A percentile compares a stretch with the other conserved stretches of the same genome.
Conservation (phyloP, 2,797 vertebrate species). For the Phrynocephalus vlangalii region DNA sequence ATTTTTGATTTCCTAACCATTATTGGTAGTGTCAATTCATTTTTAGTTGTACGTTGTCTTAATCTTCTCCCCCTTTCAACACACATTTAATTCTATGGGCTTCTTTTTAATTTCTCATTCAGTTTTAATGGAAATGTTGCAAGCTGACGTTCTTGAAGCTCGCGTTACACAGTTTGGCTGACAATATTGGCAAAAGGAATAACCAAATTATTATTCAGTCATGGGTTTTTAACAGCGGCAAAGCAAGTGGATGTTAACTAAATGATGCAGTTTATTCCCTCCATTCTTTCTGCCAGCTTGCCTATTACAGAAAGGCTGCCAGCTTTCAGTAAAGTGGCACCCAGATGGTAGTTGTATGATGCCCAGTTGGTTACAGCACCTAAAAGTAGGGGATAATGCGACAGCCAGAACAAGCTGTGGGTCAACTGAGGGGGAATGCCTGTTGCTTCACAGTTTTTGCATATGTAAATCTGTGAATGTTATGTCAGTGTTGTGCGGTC, state of each 20-base stretch:
- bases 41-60: slow-evolving; percentile 61
- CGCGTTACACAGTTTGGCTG: slow-evolving; percentile 83
- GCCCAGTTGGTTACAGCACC: slow-evolving; percentile 91
- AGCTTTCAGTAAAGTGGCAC: slow-evolving; percentile 97
- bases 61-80: slow-evolving; percentile 52
- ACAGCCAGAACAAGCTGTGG: slow-evolving; percentile 89
- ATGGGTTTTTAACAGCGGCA: slow-evolving; percentile 93
- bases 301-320: slow-evolving; percentile 91
- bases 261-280: slow-evolving; percentile 98
- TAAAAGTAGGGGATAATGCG: slow-evolving; percentile 87
- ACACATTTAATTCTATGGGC: slow-evolving; percentile 58
- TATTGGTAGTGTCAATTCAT: slow-evolving; percentile 51
- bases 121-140: slow-evolving; percentile 78
- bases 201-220: slow-evolving; percentile 95
- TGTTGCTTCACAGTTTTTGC: slow-evolving; percentile 89
- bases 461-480: slow-evolving; percentile 90
- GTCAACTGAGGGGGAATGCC: slow-evolving; percentile 89
- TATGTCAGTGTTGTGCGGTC: slow-evolving; percentile 85
- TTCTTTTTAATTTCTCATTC: slow-evolving; percentile 72
- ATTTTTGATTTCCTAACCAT: slow-evolving; percentile 37
- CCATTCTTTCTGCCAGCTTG: slow-evolving; percentile 91
- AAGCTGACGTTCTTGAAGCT: slow-evolving; percentile 75
- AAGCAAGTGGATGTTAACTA: slow-evolving; percentile 96
- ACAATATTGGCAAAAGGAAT: slow-evolving; percentile 88
- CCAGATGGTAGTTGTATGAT: slow-evolving; percentile 95